Base-by-base conservation (phyloP, 1,140 invertebrate genomes). In the Drosophila jambulina region DNA sequence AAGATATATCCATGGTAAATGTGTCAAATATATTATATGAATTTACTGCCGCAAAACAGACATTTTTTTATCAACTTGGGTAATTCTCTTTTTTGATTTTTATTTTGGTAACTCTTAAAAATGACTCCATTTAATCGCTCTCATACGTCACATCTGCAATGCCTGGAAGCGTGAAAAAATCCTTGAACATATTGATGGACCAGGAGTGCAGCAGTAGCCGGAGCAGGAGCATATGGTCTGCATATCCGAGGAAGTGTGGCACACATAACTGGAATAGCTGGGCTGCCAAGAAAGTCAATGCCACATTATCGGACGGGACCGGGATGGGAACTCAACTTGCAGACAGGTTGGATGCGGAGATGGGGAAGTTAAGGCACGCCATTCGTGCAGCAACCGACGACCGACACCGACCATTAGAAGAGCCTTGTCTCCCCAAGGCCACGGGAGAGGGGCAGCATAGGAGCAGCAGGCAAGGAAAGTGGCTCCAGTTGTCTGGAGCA, bases 171-270 rank as follows among this genome's bases (percentile, higher is more conserved):
- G 64, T 54, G 81, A 88, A 88, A 88, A 88, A 88, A 88, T 88
- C 85, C 85, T 88, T 88, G 85, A 88, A 90, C 79, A 75, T 85
- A 88, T 90, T 75, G 85, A 81, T 77, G 54, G 72, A 91, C 82
- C 85, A 88, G 85, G 85, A 88, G 78, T 80, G 85, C 85, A 88
- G 85, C 85, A 88, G 85, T 46, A 77, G 57, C 68, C 53, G 43
- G 43, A 82, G 82, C 68, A 48, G 40, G 43, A 82, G 82, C 68
- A 71, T 56, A 54, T 64, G 15, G 63, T 56, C 21, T 72, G 82
- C 81, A 49, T 58, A 77, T 58, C 77, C 59, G 42, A 53, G n/a
- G 38, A 62, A 65, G 57, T 65, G 57, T 62, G 62, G 57, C 75
- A 57, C 59, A 79, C 68, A 85, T 85, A 85, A 85, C 81, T 84